Base-by-base conservation (phyloP, 2,888 invertebrate species). In the Lampropteryx suffumata region DNA sequence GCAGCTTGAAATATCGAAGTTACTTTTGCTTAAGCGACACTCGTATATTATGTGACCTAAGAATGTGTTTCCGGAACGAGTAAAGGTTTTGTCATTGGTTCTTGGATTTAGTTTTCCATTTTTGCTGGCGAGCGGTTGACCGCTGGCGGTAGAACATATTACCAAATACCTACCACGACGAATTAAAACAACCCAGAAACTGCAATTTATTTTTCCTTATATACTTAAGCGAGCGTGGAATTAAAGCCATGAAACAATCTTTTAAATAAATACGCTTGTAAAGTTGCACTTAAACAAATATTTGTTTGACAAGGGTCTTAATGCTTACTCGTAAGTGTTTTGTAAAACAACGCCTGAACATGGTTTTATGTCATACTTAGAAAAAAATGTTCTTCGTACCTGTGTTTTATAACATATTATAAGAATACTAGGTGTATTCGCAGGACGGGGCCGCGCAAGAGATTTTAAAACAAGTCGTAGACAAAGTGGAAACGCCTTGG, bases 21-120 rank as follows among this genome's bases (percentile, higher is more conserved):
- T 79, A 84, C 82, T 86, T 86, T 86, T 82, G 84, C 86, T 84
- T 87, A 87, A 88, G 84, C 77, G 85, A 87, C 82, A 76, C 72
- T 76, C 75, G 79, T 89, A 81, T 82, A 83, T 88, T 83, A 84
- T 75, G 61, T 73, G 73, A 73, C 74, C 80, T 82, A 83, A 87
- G 87, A 84, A 84, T 84, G 79, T 75, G 78, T 88, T 89, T 89
- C 88, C 87, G 89, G 89, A 83, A 84, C 69, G 82, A 69, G 69
- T 65, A n/a, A 64, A 64, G 75, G 57, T 82, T 84, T 83, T 82
- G 84, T 86, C 78, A 71, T 72, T 73, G 69, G 71, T 63, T 65
- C 63, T 64, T 63, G 57, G 73, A 71, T 74, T 76, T 48, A 40
- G 33, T 76, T 73, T 74, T 76, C 75, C 68, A 68, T 71, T 70